Conservation (phyloP, 2,797 vertebrate species). For the Sebastes flavidus region DNA sequence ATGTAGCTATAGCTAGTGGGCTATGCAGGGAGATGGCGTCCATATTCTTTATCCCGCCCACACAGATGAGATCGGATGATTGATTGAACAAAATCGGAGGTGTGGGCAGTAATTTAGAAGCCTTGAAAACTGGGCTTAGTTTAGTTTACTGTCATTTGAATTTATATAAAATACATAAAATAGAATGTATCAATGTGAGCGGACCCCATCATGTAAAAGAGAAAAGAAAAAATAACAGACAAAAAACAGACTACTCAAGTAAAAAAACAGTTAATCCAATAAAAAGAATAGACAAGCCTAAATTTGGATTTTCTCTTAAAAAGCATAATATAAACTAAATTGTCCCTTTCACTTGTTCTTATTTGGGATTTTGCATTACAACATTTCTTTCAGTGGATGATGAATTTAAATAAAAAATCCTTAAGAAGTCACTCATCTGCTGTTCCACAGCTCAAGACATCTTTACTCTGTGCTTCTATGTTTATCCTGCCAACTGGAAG, state of each 20-base stretch:
- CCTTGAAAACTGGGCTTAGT: not conserved
- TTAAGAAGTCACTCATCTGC: not conserved
- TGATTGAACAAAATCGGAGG: not conserved
- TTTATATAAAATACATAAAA: not conserved
- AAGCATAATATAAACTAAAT: not conserved
- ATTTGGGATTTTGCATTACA: not conserved
- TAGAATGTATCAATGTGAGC: not conserved
- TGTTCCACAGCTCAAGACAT: not conserved
- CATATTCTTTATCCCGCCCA: not conserved
- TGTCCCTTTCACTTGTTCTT: not conserved
- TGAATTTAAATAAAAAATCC: not conserved
- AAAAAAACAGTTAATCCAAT: not conserved
- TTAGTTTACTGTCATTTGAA: not conserved
- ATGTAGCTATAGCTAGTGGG: not conserved
- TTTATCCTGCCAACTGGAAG: slow-evolving; percentile 7
- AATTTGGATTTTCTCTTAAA: not conserved
- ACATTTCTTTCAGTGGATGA: not conserved
- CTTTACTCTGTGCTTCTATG: not conserved
- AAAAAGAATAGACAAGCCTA: not conserved
- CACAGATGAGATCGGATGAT: not conserved
- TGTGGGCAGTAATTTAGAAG: not conserved
- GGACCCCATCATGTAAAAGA: not conserved
- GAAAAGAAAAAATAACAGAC: not conserved
- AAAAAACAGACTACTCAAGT: not conserved
- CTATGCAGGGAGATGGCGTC: not conserved